A percentile compares a stretch with the other conserved stretches of the same genome.
Evolutionary conservation across 2,888 invertebrate genomes (phyloP).

Genomic region (Cheilosia grossa): DNA sequence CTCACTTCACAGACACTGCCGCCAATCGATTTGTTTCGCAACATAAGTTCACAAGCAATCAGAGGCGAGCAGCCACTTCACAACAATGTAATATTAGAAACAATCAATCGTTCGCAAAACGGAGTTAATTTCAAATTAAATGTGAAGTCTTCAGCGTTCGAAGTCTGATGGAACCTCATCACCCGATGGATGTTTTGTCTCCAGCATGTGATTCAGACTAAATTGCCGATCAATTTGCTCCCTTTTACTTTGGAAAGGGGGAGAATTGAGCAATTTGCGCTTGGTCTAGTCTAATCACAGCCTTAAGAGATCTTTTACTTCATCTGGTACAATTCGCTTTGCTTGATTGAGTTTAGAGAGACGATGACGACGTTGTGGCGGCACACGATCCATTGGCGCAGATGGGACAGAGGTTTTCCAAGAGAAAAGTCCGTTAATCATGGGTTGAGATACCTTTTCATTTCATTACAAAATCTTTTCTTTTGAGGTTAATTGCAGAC

Average conservation of each 20-base stretch:
- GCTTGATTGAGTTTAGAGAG: conserved; percentile 17
- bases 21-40: conserved; percentile 60
- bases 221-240: conserved; percentile 27
- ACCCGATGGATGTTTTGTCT: too few species aligned
- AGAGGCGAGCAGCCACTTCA: conserved; percentile 3
- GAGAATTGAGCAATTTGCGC: conserved; percentile 33
- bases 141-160: conserved; percentile 16
- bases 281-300: conserved; percentile 34
- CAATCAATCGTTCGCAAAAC: conserved; percentile 50
- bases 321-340: conserved; percentile 2
- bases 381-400: not conserved
- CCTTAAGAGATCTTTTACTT: conserved; percentile 16
- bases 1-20: conserved; percentile 1
- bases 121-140: conserved; percentile 42
- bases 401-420: conserved; percentile 21
- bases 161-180: not conserved
- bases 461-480: conserved; percentile 65
- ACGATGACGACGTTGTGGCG: not conserved
- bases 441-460: conserved; percentile 55
- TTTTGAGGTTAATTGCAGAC: conserved; percentile 66
- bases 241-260: conserved; percentile 27
- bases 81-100: conserved; percentile 59
- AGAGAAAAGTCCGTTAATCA: conserved; percentile 60
- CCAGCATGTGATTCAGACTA: conserved; percentile 11
- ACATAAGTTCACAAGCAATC: conserved; percentile 29